Percentiles rank a stretch among this genome's conserved stretches.
Conservation (phyloP, 2,797 vertebrate species). For the Lagorchestes hirsutus region DNA sequence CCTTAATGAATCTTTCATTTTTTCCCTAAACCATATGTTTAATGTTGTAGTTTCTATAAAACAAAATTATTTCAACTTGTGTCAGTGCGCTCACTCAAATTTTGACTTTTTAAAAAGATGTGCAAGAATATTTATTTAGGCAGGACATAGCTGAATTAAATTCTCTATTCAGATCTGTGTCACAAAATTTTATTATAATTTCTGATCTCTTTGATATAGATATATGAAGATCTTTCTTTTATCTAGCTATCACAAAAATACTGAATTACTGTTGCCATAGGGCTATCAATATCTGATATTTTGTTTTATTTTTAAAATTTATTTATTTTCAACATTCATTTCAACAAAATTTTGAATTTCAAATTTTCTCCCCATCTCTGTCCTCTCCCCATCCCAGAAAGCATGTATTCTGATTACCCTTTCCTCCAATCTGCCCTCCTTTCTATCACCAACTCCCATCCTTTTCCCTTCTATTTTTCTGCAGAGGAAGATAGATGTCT, state of each 20-base stretch:
- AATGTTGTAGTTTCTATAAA: slow-evolving; percentile 85
- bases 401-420: too few relatives aligned
- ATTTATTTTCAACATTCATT: too few relatives aligned
- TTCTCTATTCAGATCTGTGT: slow-evolving; percentile 68
- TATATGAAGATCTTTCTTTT: slow-evolving; percentile 42
- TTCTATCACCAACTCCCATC: too few relatives aligned
- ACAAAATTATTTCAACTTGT: slow-evolving; percentile 84
- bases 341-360: too few relatives aligned
- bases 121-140: slow-evolving; percentile 62
- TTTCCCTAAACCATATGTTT: slow-evolving; percentile 81
- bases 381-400: too few relatives aligned
- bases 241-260: slow-evolving; percentile 15
- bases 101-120: slow-evolving; percentile 79
- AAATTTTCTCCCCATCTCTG: too few relatives aligned
- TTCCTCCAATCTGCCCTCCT: too few relatives aligned
- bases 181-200: slow-evolving; percentile 63
- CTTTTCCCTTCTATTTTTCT: too few relatives aligned
- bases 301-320: background rate
- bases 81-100: slow-evolving; percentile 75
- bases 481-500: too few relatives aligned
- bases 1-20: slow-evolving; percentile 80
- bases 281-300: background rate
- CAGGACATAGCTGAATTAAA: slow-evolving; percentile 72
- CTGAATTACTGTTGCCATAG: background rate
- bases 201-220: slow-evolving; percentile 57